phyloP scores from a whole-genome alignment of 2,113 vertebrate species.

The Heterocephalus glaber region DNA sequence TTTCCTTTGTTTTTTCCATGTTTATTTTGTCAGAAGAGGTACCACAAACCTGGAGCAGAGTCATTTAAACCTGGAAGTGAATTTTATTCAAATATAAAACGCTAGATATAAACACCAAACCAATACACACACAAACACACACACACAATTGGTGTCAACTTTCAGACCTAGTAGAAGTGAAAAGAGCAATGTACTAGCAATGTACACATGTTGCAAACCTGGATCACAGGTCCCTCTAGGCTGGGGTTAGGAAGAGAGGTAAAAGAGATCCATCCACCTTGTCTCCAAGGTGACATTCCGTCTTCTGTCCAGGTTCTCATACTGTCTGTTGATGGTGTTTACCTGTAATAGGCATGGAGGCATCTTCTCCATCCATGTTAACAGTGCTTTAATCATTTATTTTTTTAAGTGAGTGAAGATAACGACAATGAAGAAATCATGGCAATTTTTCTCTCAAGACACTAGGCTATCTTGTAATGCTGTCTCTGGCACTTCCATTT shows the following conservation, averaged over 20 bases:
- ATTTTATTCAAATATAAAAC: neutral
- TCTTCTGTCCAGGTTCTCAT: neutral
- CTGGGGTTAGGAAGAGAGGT: accelerated
- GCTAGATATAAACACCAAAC: neutral
- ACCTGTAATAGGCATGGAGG: neutral
- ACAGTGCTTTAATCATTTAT: neutral
- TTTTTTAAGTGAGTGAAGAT: neutral
- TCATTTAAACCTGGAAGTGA: neutral
- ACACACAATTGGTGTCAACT: neutral
- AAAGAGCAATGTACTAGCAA: neutral
- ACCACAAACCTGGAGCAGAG: neutral
- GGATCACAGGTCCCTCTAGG: neutral
- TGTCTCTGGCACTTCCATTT: neutral
- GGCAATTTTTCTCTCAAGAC: neutral
- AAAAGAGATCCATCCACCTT: accelerated
- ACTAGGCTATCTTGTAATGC: neutral
- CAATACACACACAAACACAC: neutral
- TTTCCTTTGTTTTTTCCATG: no score
- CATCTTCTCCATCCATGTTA: neutral
- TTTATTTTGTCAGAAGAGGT: neutral
- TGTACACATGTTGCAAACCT: neutral
- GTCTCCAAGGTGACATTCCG: accelerated
- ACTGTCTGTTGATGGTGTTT: accelerated
- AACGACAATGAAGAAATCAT: neutral
- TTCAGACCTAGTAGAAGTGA: accelerated